phyloP scores from a whole-genome alignment of 2,113 vertebrate species.

The Malurus cyaneus region DNA sequence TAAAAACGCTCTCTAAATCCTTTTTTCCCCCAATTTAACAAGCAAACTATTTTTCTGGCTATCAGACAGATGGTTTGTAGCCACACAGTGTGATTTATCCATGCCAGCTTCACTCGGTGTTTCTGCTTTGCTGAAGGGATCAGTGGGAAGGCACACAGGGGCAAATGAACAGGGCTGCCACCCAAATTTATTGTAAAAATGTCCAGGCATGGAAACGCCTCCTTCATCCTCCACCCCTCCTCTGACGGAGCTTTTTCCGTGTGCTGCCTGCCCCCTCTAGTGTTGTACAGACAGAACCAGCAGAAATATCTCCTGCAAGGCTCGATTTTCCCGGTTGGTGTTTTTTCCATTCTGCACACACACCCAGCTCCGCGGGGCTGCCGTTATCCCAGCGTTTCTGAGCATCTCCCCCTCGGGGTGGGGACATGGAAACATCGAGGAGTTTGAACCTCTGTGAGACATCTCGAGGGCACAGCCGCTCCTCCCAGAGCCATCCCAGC shows the following conservation, averaged over 20 bases:
- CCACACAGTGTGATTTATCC: neutral
- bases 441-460: neutral
- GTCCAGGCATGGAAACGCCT: neutral
- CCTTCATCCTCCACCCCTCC: neutral
- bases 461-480: neutral
- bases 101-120: neutral
- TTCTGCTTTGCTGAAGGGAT: neutral
- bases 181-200: no score
- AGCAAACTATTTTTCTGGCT: neutral
- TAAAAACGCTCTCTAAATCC: neutral
- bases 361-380: neutral
- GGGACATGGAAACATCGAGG: no score
- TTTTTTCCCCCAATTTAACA: neutral
- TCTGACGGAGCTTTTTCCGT: neutral
- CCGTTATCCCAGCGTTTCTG: neutral
- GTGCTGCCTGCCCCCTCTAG: conserved; percentile 53
- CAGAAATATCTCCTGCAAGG: neutral
- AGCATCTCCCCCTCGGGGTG: neutral
- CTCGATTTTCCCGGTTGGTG: accelerated
- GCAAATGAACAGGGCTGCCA: neutral
- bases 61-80: neutral
- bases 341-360: neutral
- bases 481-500: neutral
- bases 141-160: neutral
- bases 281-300: neutral